Conservation (phyloP, 2,888 invertebrate genomes). For the Drosophila phalerata region DNA sequence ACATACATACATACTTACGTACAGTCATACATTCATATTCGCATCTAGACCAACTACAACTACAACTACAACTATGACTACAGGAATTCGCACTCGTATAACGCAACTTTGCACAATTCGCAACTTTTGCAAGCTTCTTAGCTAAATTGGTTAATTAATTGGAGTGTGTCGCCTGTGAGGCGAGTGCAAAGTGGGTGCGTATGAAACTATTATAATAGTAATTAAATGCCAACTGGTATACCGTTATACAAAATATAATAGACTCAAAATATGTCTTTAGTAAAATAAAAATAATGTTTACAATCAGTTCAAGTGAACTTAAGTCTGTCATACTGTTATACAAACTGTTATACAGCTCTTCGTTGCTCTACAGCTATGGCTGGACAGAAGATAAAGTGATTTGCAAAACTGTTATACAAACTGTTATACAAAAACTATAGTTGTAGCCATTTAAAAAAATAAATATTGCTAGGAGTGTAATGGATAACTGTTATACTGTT, state of each 20-base stretch:
- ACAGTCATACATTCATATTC: neutral
- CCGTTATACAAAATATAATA: conserved; percentile 4
- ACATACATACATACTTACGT: conserved; percentile 1
- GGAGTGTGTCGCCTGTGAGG: conserved; percentile 43
- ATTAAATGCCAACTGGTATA: conserved; percentile 20
- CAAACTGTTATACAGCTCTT: conserved; percentile 1
- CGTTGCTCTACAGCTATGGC: too few species aligned
- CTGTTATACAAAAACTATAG: neutral
- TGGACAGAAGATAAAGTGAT: neutral
- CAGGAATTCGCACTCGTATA: conserved; percentile 6
- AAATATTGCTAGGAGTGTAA: neutral
- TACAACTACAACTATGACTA: neutral
- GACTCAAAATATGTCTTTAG: neutral
- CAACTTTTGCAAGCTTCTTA: conserved; percentile 56
- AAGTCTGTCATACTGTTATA: neutral
- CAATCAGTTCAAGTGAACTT: neutral
- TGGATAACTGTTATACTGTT: too few species aligned
- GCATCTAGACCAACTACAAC: neutral
- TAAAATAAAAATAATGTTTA: neutral
- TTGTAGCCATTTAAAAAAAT: neutral
- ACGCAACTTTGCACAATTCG: conserved; percentile 40
- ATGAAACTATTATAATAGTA: conserved; percentile 1
- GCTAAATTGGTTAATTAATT: conserved; percentile 73
- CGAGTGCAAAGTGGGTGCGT: neutral
- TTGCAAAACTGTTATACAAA: neutral